Evolutionary conservation across 2,888 invertebrate genomes (phyloP).

Genomic region (Synergus itoensis): DNA sequence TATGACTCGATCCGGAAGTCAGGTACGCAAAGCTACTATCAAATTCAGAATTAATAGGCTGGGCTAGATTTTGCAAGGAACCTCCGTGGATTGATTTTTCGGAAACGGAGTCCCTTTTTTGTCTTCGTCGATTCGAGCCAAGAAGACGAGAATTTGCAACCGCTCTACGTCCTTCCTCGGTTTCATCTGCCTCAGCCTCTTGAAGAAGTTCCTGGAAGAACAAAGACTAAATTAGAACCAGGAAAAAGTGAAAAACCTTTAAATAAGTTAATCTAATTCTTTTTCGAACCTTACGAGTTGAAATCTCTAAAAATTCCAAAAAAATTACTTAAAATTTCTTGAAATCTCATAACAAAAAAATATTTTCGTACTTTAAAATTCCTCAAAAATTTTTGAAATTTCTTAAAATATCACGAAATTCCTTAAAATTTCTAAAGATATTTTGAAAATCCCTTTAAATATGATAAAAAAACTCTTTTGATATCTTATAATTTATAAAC

Average conservation of each 20-base stretch:
- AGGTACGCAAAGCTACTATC: conserved; percentile 73
- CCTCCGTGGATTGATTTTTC: conserved; percentile 81
- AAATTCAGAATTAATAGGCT: conserved; percentile 76
- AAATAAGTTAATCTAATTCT: too few relatives aligned
- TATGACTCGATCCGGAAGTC: conserved; percentile 71
- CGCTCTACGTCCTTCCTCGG: conserved; percentile 76
- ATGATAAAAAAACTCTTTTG: too few relatives aligned
- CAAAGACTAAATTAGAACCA: conserved; percentile 26
- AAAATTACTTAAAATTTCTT: too few relatives aligned
- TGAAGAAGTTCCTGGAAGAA: conserved; percentile 84
- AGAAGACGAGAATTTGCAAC: conserved; percentile 73
- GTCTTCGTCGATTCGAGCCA: conserved; percentile 74
- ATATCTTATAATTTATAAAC: too few relatives aligned
- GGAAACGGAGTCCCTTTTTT: conserved; percentile 78
- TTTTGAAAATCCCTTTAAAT: too few relatives aligned
- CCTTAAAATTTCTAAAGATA: too few relatives aligned
- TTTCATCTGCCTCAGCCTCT: conserved; percentile 88
- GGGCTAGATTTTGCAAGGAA: conserved; percentile 81
- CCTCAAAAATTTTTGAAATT: too few relatives aligned
- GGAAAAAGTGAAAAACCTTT: conserved; percentile 26
- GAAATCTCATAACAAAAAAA: too few relatives aligned
- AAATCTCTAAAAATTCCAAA: too few relatives aligned
- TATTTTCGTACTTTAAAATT: too few relatives aligned
- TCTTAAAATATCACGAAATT: too few relatives aligned
- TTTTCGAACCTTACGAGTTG: too few relatives aligned